phyloP scores from a whole-genome alignment of 2,113 vertebrate genomes.

The Hiodon alosoides region DNA sequence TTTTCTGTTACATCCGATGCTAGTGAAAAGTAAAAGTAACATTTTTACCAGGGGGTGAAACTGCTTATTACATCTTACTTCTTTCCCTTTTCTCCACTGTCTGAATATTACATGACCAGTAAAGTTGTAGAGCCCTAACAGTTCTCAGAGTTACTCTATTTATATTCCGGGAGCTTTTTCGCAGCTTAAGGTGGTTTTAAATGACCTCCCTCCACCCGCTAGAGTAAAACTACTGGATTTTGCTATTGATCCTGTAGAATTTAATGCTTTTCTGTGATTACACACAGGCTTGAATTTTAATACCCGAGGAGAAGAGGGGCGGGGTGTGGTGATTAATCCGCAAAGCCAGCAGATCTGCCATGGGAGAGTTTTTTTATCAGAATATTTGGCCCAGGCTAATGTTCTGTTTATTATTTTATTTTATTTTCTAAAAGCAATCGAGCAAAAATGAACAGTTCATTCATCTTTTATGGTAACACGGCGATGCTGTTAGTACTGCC shows the following conservation, averaged over 20 bases:
- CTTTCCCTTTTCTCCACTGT: slow-evolving; percentile 29
- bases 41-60: slow-evolving; percentile 30
- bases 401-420: slow-evolving; percentile 32
- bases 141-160: slow-evolving; percentile 31
- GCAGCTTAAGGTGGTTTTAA: slow-evolving; percentile 29
- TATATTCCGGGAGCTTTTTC: slow-evolving; percentile 28
- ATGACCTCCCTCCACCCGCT: slow-evolving; percentile 3
- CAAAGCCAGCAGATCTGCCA: neutral
- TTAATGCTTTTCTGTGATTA: slow-evolving; percentile 36
- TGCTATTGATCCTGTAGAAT: slow-evolving; percentile 26
- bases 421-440: slow-evolving; percentile 33
- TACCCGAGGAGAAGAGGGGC: neutral
- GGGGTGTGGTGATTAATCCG: slow-evolving; percentile 1
- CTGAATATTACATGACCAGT: slow-evolving; percentile 44
- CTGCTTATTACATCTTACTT: slow-evolving; percentile 14
- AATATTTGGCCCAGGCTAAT: slow-evolving; percentile 14
- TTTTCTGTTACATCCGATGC: slow-evolving; percentile 5
- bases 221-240: slow-evolving; percentile 5
- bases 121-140: slow-evolving; percentile 30
- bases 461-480: slow-evolving; percentile 29
- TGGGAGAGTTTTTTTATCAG: slow-evolving; percentile 5
- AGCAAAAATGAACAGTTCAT: slow-evolving; percentile 33
- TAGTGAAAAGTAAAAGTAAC: slow-evolving; percentile 35
- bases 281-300: slow-evolving; percentile 22
- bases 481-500: slow-evolving; percentile 26